Conservation (phyloP, 2,797 vertebrate genomes). For the Valencia hispanica region DNA sequence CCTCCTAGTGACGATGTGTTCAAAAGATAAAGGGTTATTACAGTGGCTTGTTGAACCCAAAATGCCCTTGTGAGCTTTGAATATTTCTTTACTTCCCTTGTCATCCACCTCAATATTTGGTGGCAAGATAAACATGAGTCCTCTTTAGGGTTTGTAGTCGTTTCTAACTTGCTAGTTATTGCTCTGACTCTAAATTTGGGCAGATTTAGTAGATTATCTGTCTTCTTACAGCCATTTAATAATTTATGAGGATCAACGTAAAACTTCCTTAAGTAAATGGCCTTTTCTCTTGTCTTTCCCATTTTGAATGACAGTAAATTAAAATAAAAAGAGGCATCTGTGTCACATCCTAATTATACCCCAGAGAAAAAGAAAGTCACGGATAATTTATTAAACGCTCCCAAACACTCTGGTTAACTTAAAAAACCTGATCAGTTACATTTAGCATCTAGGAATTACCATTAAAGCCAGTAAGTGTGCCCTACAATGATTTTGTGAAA, state of each 20-base stretch:
- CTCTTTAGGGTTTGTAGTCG: not conserved
- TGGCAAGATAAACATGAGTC: not conserved
- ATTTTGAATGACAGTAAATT: no score
- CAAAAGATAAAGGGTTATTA: not conserved
- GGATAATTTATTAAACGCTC: not conserved
- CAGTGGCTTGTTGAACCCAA: not conserved
- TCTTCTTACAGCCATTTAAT: not conserved
- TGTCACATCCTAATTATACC: not conserved
- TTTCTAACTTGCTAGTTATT: not conserved
- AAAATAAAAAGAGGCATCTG: not conserved
- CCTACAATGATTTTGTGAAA: not conserved
- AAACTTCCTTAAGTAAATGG: not conserved
- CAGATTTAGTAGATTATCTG: not conserved
- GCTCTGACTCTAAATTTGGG: not conserved
- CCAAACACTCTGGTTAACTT: not conserved
- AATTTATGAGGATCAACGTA: not conserved
- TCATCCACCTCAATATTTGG: not conserved
- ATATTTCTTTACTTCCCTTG: not conserved
- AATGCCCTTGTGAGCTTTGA: not conserved
- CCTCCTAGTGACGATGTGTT: not conserved
- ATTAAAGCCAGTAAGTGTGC: not conserved
- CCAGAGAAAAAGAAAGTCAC: not conserved
- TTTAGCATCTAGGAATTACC: not conserved
- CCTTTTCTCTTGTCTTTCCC: not conserved
- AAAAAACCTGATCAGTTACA: not conserved